These are phyloP conservation scores for Numenius arquata DNA, from an alignment of 2,113 vertebrate species.

Conservation along the genomic window DNA sequence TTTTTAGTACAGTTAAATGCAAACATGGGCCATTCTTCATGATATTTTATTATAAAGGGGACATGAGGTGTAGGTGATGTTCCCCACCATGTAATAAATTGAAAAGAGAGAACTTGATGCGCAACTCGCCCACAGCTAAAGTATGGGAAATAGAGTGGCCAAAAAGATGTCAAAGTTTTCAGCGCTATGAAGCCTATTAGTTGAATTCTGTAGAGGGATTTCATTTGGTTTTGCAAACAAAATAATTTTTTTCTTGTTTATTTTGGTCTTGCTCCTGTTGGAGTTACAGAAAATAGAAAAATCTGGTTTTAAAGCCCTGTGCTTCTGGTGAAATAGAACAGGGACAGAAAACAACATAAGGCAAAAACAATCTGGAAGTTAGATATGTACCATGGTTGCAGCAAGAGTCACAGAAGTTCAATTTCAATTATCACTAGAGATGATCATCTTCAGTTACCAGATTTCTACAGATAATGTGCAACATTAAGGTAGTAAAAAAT, in stretches of 20 bases:
- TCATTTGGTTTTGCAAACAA: background rate
- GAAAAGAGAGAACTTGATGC: background rate
- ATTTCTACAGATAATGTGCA: constrained; percentile 27
- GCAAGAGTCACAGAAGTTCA: constrained; percentile 22
- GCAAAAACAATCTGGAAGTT: constrained; percentile 9
- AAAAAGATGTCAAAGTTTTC: background rate
- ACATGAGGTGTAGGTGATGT: background rate
- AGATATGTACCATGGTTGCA: background rate
- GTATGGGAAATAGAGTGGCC: background rate
- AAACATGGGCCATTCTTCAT: background rate
- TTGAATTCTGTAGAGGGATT: background rate
- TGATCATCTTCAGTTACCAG: constrained; percentile 28
- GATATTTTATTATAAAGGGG: background rate
- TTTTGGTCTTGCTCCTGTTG: background rate
- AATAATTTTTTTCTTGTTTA: background rate
- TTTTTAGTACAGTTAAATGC: background rate
- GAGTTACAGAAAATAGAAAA: background rate
- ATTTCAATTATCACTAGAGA: constrained; percentile 45
- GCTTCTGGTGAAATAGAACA: background rate
- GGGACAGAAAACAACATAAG: background rate
- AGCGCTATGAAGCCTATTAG: background rate
- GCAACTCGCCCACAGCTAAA: background rate
- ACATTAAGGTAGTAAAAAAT: constrained; percentile 55
- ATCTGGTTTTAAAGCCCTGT: background rate
- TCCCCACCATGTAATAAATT: background rate